Base-by-base conservation (phyloP, 2,797 vertebrate genomes). In the Alfaro cultratus region DNA sequence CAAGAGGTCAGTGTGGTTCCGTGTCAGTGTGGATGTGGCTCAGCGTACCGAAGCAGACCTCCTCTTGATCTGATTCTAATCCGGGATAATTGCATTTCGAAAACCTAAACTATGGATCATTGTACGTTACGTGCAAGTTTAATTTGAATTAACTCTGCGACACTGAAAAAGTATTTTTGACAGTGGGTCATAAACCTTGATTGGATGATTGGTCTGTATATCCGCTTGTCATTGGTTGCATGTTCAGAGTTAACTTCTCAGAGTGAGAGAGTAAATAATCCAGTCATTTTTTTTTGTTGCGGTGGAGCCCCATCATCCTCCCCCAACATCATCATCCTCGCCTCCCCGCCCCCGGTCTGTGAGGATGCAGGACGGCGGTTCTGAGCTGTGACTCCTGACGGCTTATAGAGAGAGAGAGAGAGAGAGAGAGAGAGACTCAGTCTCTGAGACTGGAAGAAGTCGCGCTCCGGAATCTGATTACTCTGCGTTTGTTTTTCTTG, bases 361-460 rank as follows among this genome's bases (percentile, higher is more conserved):
- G 83, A 89, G 85, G 92, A 92, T 91, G 91, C 90, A 60, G 91
- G 87, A 78, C 29, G 62, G 34, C 18, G 64, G 64, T 68, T 51
- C 87, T 84, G 83, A 75, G 81, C 81, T 76, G 34, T 72, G 90
- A 79, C 88, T 89, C 87, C 85, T 77, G 78, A 26, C 31, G 43
- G 72, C 80, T 73, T 41, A 57, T 55, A 64, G 77, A 80, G 5
- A 84, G 51, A 72, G 55, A 73, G 57, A n/a, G 36, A 39, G 55
- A 62, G 78, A 80, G 12, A 62, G 80, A 78, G 13, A 84, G 49
- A 72, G 73, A n/a, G 36, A 39, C 73, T 75, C 77, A 84, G 83
- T 77, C 84, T 57, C 51, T 16, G 10, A 68, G 46, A 60, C 86
- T 62, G 76, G 51, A 71, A 39, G n/a, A 74, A 75, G 46, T 64